Conservation (phyloP, 2,113 vertebrate genomes). For the Cnemophilus loriae region DNA sequence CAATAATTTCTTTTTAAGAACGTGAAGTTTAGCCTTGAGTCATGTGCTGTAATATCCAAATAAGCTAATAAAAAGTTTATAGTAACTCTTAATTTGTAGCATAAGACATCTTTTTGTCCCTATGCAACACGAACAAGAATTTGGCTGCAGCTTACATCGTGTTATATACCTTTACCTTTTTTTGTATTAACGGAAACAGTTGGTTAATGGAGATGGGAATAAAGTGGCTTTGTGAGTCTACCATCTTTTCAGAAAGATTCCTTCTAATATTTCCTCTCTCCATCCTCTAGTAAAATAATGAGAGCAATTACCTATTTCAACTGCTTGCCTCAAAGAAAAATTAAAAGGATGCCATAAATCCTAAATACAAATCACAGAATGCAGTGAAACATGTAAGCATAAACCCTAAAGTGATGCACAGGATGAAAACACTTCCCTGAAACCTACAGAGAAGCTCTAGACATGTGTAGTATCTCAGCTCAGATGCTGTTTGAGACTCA, state of each 20-base stretch:
- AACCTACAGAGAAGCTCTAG: not conserved
- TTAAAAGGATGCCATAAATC: not conserved
- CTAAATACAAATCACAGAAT: not conserved
- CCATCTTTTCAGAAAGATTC: not conserved
- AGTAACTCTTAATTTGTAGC: not conserved
- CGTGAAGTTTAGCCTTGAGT: not conserved
- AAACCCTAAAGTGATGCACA: not conserved
- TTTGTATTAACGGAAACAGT: not conserved
- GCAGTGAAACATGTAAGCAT: not conserved
- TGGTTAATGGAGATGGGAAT: not conserved
- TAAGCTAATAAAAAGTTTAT: not conserved
- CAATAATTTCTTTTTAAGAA: not conserved
- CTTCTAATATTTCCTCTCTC: not conserved
- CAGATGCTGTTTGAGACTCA: not conserved
- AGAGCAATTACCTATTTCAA: not conserved
- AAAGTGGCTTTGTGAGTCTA: not conserved
- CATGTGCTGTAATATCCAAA: not conserved
- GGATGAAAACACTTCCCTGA: not conserved
- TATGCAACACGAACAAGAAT: not conserved
- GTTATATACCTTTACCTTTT: not conserved
- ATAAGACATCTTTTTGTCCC: not conserved
- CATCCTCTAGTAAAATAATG: not conserved
- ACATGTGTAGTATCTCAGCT: not conserved
- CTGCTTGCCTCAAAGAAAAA: not conserved
- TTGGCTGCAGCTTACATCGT: not conserved